phyloP scores from a whole-genome alignment of 2,888 invertebrate species.

The Shargacucullia verbasci region DNA sequence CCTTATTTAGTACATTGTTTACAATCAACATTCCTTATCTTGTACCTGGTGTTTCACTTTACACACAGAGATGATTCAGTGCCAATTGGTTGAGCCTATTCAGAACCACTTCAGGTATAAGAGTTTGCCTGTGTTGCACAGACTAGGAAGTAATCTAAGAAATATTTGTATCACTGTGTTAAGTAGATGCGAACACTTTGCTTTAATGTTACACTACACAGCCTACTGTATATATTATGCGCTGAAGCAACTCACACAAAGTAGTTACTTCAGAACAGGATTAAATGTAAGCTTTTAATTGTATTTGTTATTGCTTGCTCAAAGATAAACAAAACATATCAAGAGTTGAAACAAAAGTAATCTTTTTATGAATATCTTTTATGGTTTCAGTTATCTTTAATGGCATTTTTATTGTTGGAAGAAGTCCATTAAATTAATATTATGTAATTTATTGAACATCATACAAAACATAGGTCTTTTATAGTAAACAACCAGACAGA shows the following conservation, averaged over 20 bases:
- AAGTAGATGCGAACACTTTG: slow-evolving; percentile 35
- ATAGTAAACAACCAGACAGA: no score
- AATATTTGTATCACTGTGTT: slow-evolving; percentile 39
- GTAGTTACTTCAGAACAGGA: background rate
- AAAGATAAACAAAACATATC: background rate
- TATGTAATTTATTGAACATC: no score
- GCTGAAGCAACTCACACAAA: slow-evolving; percentile 7
- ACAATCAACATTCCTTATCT: slow-evolving; percentile 41
- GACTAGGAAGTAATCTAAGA: slow-evolving; percentile 32
- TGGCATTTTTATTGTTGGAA: background rate
- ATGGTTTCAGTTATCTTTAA: background rate
- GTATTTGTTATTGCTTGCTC: slow-evolving; percentile 3
- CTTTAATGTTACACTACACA: slow-evolving; percentile 19
- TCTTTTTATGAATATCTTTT: no score
- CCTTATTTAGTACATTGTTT: slow-evolving; percentile 36
- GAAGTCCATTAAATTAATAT: no score
- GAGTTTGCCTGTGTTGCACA: slow-evolving; percentile 10
- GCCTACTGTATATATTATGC: slow-evolving; percentile 18
- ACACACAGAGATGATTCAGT: slow-evolving; percentile 37
- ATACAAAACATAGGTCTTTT: no score
- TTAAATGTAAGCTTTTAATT: background rate
- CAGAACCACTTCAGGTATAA: background rate
- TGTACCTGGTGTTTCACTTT: slow-evolving; percentile 34
- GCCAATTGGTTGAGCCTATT: background rate
- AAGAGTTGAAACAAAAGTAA: no score